phyloP scores from a whole-genome alignment of 2,113 vertebrate species.

The Rallus limicola region DNA sequence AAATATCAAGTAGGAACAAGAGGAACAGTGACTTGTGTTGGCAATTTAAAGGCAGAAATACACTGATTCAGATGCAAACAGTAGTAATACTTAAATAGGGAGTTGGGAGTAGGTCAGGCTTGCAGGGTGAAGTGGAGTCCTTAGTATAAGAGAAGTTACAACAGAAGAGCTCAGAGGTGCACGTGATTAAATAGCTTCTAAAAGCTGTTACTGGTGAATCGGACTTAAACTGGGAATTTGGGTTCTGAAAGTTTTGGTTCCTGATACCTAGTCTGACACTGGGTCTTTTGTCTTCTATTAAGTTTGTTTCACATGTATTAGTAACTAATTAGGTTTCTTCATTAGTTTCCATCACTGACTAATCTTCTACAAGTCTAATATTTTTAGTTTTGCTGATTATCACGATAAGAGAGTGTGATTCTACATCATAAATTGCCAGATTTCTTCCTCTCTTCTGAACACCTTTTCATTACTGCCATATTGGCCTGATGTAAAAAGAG shows the following conservation, averaged over 20 bases:
- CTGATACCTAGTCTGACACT: not conserved
- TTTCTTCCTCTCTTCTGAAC: not conserved
- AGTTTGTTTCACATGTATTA: not conserved
- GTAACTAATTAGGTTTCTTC: not conserved
- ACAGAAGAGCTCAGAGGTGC: not conserved
- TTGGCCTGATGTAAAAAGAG: not conserved
- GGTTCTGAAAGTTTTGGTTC: not conserved
- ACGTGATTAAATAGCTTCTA: not conserved
- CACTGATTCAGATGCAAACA: not conserved
- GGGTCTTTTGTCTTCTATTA: not conserved
- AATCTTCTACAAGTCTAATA: not conserved
- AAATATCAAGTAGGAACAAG: not conserved
- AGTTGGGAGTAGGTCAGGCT: not conserved
- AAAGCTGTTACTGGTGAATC: not conserved
- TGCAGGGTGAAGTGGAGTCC: not conserved
- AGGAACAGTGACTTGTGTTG: not conserved
- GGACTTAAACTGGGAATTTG: not conserved
- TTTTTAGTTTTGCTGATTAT: not conserved
- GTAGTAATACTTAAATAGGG: not conserved
- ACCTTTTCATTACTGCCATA: not conserved
- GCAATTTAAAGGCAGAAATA: not conserved
- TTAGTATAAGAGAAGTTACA: not conserved
- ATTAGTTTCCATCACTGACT: not conserved
- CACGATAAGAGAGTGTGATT: not conserved
- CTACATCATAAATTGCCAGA: not conserved